Percentiles rank a stretch among this genome's conserved stretches.
Evolutionary conservation across 2,113 vertebrate species (phyloP).

Genomic region (Deroptyus accipitrinus): DNA sequence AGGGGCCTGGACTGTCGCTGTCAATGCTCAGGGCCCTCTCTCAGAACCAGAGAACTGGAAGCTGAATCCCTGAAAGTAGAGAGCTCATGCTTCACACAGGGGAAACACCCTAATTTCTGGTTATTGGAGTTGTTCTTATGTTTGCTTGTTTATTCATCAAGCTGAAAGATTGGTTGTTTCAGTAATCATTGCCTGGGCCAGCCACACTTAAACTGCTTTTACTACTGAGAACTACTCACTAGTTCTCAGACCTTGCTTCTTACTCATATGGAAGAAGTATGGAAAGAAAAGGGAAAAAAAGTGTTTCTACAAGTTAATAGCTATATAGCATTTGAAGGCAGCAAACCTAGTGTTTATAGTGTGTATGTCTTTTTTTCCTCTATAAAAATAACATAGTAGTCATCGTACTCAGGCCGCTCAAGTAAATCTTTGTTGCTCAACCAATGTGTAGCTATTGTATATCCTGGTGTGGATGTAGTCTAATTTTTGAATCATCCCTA

Average conservation of each 20-base stretch:
- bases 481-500: not conserved
- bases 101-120: not conserved
- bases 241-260: not conserved
- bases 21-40: not conserved
- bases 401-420: not conserved
- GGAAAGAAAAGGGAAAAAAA: not conserved
- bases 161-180: not conserved
- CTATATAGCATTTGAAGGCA: not conserved
- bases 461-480: not conserved
- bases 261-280: not conserved
- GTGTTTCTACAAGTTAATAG: not conserved
- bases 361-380: not conserved
- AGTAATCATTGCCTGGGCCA: not conserved
- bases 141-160: not conserved
- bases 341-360: not conserved
- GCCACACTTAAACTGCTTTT: not conserved
- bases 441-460: not conserved
- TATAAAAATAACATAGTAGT: not conserved
- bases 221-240: not conserved
- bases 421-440: not conserved
- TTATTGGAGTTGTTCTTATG: not conserved
- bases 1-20: not conserved
- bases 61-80: accelerated
- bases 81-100: accelerated
- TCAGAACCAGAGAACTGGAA: accelerated